Conservation (phyloP, 2,113 vertebrate genomes). For the Apus apus region DNA sequence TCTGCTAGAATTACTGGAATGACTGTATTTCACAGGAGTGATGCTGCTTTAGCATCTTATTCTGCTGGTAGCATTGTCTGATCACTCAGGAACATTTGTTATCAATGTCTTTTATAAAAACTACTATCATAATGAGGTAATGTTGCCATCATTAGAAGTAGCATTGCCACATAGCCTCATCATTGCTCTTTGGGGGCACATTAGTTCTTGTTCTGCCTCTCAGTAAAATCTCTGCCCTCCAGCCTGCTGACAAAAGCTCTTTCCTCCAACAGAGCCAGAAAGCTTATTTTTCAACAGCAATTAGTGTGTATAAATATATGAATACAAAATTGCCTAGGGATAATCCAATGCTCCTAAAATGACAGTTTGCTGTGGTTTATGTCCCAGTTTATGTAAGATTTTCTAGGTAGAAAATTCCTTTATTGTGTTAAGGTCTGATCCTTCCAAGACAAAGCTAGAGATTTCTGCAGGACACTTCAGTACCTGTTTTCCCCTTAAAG, state of each 20-base stretch:
- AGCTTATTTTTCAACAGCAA: not conserved
- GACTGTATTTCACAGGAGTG: not conserved
- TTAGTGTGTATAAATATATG: not conserved
- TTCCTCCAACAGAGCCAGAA: not conserved
- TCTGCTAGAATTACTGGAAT: not conserved
- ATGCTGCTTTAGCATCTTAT: not conserved
- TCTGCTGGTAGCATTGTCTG: fast-evolving
- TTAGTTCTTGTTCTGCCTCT: not conserved
- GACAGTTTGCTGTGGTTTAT: not conserved
- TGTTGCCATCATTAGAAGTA: not conserved
- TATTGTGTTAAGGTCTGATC: not conserved
- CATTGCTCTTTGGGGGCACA: not conserved
- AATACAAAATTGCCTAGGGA: not conserved
- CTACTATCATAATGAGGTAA: not conserved
- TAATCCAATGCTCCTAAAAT: not conserved
- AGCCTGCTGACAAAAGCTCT: not conserved
- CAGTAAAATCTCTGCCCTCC: not conserved
- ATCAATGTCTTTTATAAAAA: not conserved
- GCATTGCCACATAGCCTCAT: not conserved
- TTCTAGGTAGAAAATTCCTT: not conserved
- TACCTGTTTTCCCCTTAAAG: not conserved
- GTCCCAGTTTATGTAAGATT: not conserved
- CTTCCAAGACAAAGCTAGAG: not conserved
- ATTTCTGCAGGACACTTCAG: not conserved
- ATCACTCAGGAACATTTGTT: not conserved